phyloP scores from a whole-genome alignment of 1,140 invertebrate species.

The Pseudomyrmex concolor region DNA sequence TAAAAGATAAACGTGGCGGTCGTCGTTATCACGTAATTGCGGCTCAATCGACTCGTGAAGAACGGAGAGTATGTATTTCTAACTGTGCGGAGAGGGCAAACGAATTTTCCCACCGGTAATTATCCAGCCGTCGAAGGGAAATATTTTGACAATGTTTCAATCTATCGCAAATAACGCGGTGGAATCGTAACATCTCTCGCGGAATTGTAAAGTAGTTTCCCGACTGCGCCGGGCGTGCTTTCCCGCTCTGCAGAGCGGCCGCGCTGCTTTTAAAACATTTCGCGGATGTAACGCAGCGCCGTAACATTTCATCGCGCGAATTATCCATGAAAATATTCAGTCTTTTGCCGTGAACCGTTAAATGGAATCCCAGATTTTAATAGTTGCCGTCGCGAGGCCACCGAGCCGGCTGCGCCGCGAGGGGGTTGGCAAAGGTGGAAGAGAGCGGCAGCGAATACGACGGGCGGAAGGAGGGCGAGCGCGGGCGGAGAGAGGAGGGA shows the following conservation, averaged over 20 bases:
- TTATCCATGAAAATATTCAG: conserved; percentile 52
- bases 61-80: conserved; percentile 43
- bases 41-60: conserved; percentile 27
- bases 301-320: conserved; percentile 41
- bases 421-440: conserved; percentile 42
- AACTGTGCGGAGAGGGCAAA: background rate
- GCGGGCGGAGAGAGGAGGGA: background rate
- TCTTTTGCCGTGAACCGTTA: conserved; percentile 50
- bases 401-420: conserved; percentile 30
- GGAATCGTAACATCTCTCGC: conserved; percentile 57
- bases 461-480: background rate
- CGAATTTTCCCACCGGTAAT: conserved; percentile 47
- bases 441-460: background rate
- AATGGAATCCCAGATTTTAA: conserved; percentile 68
- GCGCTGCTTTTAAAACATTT: conserved; percentile 46
- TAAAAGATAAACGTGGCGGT: conserved; percentile 46
- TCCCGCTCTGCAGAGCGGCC: conserved; percentile 8
- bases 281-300: conserved; percentile 34
- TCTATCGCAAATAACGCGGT: conserved; percentile 59
- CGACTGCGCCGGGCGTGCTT: background rate
- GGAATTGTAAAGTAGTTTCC: conserved; percentile 54
- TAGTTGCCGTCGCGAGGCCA: conserved; percentile 48
- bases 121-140: conserved; percentile 54
- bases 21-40: conserved; percentile 34
- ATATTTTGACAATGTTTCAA: conserved; percentile 62